Percentiles rank a stretch among this genome's conserved stretches.
Conservation (phyloP, 1,140 invertebrate genomes). For the Tetranychus urticae region DNA sequence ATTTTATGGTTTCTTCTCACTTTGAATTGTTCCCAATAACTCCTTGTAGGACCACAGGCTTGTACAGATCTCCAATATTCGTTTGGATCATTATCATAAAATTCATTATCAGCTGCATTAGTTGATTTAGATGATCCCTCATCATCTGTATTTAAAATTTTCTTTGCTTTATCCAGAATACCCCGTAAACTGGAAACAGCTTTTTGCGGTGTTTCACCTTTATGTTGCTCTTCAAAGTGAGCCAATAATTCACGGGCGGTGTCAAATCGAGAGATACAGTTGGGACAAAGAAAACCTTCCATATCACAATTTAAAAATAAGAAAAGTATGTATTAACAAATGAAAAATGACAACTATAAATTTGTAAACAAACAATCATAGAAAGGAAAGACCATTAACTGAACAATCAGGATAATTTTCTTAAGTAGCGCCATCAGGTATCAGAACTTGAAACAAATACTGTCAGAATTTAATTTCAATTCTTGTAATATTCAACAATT, state of each 20-base stretch:
- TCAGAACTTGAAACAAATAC: no score
- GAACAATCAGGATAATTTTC: no score
- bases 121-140: slow-evolving; percentile 29
- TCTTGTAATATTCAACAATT: no score
- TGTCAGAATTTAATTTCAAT: no score
- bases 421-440: no score
- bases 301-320: no score
- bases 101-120: slow-evolving; percentile 25
- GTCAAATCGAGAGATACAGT: slow-evolving; percentile 66
- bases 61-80: slow-evolving; percentile 4
- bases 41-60: slow-evolving; percentile 29
- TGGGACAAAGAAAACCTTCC: slow-evolving; percentile 79
- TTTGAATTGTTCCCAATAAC: slow-evolving; percentile 48
- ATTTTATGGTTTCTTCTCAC: slow-evolving; percentile 40
- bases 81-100: neutral
- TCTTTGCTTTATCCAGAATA: slow-evolving; percentile 68
- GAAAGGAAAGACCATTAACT: no score
- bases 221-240: slow-evolving; percentile 65
- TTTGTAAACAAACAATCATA: no score
- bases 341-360: no score
- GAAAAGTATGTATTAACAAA: no score
- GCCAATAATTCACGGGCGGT: slow-evolving; percentile 49
- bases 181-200: slow-evolving; percentile 71
- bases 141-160: slow-evolving; percentile 22
- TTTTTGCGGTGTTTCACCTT: slow-evolving; percentile 62